Evolutionary conservation across 2,888 invertebrate species (phyloP), one percentile per base, ranked within the genome.

Genomic region (Pachycephus smyrnensis): DNA sequence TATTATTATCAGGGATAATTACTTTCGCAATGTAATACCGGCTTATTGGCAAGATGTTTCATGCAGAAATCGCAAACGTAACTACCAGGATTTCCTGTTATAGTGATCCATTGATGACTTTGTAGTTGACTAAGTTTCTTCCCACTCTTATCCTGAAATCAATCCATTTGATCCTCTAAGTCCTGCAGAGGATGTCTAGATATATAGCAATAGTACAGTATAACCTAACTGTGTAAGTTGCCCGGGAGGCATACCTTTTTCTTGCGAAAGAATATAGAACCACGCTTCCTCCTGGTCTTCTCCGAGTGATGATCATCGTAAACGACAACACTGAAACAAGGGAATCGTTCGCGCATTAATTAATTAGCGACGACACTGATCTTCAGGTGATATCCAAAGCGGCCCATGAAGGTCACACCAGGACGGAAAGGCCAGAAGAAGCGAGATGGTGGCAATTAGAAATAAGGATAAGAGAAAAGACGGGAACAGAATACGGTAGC

Each of bases 191-290:
- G 11, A 31, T 37, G 11, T 71, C n/a, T 31, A 30, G 32, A 68
- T 32, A 68, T 68, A 55, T 40, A 40, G 40, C 15, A 15, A 15
- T 15, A 4, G 40, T 40, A 15, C 40, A 40, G 40, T 40, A 15
- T 40, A 6, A 15, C 15, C 40, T 15, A 15, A 40, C 40, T 12
- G 40, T 6, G 40, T 40, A 40, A 15, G 40, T 15, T 40, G 40
- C 15, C 1, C 40, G 4, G 1, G 37, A 37, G 37, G 4, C 83
- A 84, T 89, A 94, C 97, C 94, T 97, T 97, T 92, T 97, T 97
- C 92, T 97, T 98, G 84, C 97, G 95, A 91, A 97, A 98, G 94
- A 98, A 98, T 80, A 98, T 92, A 84, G 97, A 97, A 77, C 97
- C 97, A 76, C 97, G 93, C 92, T 98, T 98, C 85, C 97, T 94